Evolutionary conservation across 2,888 invertebrate species (phyloP).

Genomic region (Eudasyphora cyanicolor): DNA sequence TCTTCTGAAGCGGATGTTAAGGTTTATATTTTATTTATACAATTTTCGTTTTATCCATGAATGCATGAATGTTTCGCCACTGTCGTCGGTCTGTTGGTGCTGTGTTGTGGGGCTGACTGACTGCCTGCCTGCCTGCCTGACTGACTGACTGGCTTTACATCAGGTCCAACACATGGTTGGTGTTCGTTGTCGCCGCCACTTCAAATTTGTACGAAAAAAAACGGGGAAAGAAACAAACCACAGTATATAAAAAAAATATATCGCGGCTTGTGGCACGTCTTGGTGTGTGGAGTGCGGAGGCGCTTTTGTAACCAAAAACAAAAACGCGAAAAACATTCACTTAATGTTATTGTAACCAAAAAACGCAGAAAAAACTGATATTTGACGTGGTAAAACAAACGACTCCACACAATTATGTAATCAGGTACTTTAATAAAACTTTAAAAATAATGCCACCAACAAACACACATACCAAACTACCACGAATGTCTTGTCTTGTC

Average conservation of each 20-base stretch:
- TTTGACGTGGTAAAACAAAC: constrained; percentile 33
- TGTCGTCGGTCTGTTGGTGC: background rate
- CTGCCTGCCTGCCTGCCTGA: too few relatives aligned
- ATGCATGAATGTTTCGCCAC: constrained; percentile 9
- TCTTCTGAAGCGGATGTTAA: constrained; percentile 41
- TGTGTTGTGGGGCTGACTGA: too few relatives aligned
- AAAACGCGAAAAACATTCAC: constrained; percentile 29
- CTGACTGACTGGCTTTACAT: constrained; percentile 29
- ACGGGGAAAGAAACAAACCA: background rate
- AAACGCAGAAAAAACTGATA: background rate
- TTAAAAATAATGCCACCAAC: constrained; percentile 3
- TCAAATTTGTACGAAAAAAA: constrained; percentile 5
- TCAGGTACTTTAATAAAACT: background rate
- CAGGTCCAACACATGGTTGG: constrained; percentile 33
- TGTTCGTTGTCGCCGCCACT: constrained; percentile 15
- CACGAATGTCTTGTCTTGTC: background rate
- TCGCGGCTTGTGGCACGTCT: background rate
- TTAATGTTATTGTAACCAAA: constrained; percentile 28
- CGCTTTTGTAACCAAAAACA: constrained; percentile 38
- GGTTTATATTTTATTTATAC: constrained; percentile 26
- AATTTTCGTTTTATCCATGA: constrained; percentile 21
- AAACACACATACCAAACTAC: background rate
- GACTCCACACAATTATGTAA: constrained; percentile 32
- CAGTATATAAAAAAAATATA: background rate
- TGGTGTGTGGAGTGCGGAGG: constrained; percentile 22